Base-by-base conservation (phyloP, 1,140 invertebrate species). In the Cardiocondyla obscurior region DNA sequence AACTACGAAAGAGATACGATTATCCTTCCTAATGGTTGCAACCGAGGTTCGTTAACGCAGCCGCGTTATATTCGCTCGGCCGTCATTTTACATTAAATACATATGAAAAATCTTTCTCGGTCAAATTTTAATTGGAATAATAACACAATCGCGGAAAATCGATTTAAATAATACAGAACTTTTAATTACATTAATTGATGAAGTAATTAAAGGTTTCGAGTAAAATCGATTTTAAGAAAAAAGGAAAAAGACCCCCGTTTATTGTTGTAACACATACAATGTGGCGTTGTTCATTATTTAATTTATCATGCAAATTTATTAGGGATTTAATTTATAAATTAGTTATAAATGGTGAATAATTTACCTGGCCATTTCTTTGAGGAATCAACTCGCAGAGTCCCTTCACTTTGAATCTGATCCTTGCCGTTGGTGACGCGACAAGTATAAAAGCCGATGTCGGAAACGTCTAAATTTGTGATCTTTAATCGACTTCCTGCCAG, bases 401-500 rank as follows among this genome's bases (percentile, higher is more conserved):
- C 96, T 10, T 95, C 95, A 4, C 96, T 95, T 39, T 95, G 94
- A 19, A 96, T 95, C 81, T 92, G 94, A 81, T 95, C 94, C n/a
- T 94, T 92, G 4, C 95, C 95, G 85, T 96, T 96, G 46, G 89
- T 92, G 0, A 95, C 96, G 74, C 95, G 94, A 92, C 97, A 97
- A n/a, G 94, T 95, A 89, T 97, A 97, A 92, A 95, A 96, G 22
- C 96, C 96, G 44, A 94, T 95, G 91, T 97, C 97, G 74, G 95
- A 95, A 16, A 95, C 94, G 81, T 96, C 96, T 51, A 96, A 87
- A 65, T 95, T 94, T 44, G 90, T 92, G 76, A 97, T 96, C 60
- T 95, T 94, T 25, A 97, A 92, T 28, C 90, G 89, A 72, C 90
- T 91, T 16, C 90, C 88, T 19, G 87, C 89, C 55, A 90, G 67